A percentile compares a stretch with the other conserved stretches of the same genome.
These are phyloP conservation scores for Drepana arcuata DNA, from an alignment of 1,140 invertebrate species.

Conservation along the genomic window DNA sequence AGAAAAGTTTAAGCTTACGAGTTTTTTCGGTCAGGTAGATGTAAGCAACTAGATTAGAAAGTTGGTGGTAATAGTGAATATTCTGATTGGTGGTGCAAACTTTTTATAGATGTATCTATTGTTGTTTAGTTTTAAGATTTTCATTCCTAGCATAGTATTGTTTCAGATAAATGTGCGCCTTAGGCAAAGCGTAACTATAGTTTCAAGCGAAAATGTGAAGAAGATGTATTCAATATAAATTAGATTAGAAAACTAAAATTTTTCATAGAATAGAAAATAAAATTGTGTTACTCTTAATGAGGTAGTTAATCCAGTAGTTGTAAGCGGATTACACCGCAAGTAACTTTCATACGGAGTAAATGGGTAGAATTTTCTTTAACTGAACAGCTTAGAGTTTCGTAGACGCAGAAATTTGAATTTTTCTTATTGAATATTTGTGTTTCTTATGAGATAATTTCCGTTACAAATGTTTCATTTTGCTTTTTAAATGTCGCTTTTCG, in stretches of 20 bases:
- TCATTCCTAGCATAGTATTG: slow-evolving; percentile 41
- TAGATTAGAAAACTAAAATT: slow-evolving; percentile 23
- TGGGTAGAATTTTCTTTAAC: slow-evolving; percentile 39
- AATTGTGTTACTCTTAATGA: slow-evolving; percentile 22
- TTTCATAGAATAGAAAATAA: slow-evolving; percentile 6
- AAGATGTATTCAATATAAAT: slow-evolving; percentile 21
- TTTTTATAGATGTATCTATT: slow-evolving; percentile 45
- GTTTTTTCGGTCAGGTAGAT: slow-evolving; percentile 35
- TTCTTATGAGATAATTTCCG: slow-evolving; percentile 28
- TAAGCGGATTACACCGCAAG: slow-evolving; percentile 35
- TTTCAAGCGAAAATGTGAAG: slow-evolving; percentile 22
- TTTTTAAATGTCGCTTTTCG: slow-evolving; percentile 60
- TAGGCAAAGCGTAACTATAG: slow-evolving; percentile 45
- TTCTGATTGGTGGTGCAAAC: slow-evolving; percentile 68
- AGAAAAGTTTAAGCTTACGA: slow-evolving; percentile 11
- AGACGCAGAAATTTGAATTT: slow-evolving; percentile 33
- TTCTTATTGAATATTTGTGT: slow-evolving; percentile 40
- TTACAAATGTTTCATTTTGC: slow-evolving; percentile 45
- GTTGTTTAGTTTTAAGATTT: slow-evolving; percentile 55
- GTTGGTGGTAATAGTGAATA: slow-evolving; percentile 37
- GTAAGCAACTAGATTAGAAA: slow-evolving; percentile 34
- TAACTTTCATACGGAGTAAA: slow-evolving; percentile 41
- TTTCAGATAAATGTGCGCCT: slow-evolving; percentile 43
- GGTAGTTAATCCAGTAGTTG: slow-evolving; percentile 36
- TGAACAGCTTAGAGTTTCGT: slow-evolving; percentile 24